Percentiles rank a stretch among this genome's conserved stretches.
These are phyloP conservation scores for Aldrovandia affinis DNA, from an alignment of 2,797 vertebrate genomes.

Conservation along the genomic window DNA sequence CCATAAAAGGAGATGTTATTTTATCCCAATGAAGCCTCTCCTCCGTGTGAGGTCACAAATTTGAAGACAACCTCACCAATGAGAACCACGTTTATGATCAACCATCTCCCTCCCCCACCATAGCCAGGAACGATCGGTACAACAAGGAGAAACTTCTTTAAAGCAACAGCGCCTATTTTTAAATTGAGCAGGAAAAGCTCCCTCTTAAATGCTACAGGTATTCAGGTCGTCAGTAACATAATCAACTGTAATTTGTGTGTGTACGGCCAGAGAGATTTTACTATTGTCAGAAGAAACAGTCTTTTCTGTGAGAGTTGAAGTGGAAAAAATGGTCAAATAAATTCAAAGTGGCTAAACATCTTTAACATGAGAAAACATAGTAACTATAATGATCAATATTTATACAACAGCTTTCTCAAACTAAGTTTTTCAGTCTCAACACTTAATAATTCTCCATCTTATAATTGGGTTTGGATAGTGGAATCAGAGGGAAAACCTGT, in stretches of 20 bases:
- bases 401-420: no score
- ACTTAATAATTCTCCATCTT: no score
- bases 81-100: constrained; percentile 51
- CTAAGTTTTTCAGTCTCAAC: no score
- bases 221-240: neutral
- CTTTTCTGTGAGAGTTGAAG: neutral
- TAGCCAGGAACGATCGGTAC: constrained; percentile 57
- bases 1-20: constrained; percentile 86
- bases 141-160: constrained; percentile 64
- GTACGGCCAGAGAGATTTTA: neutral
- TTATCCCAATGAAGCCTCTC: constrained; percentile 73
- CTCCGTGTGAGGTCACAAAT: constrained; percentile 68
- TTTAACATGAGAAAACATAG: no score
- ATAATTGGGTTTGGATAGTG: no score
- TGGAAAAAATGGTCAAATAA: no score
- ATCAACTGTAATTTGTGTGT: neutral
- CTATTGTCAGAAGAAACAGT: neutral
- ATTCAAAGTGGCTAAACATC: no score
- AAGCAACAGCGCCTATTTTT: constrained; percentile 64
- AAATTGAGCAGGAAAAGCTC: neutral
- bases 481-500: no score
- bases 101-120: constrained; percentile 65
- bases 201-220: neutral
- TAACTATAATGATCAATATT: no score
- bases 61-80: constrained; percentile 63